Percentiles rank a stretch among this genome's conserved stretches.
These are phyloP conservation scores for Dolichotis patagonum DNA, from an alignment of 2,113 vertebrate species.

Conservation along the genomic window DNA sequence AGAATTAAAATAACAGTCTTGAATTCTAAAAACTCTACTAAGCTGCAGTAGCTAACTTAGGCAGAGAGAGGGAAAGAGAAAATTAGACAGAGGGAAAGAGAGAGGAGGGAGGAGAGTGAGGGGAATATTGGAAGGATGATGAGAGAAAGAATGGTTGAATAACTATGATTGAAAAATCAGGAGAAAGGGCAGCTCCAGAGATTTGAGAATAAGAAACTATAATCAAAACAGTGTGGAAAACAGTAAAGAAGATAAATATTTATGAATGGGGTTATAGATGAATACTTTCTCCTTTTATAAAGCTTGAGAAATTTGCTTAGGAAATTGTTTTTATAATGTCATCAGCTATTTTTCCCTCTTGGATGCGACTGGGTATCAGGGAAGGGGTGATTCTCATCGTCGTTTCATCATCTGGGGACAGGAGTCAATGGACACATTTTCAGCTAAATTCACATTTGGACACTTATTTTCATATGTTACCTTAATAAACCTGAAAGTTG, in stretches of 20 bases:
- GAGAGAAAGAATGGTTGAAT: neutral
- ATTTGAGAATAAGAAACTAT: neutral
- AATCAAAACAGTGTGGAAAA: neutral
- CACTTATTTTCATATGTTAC: neutral
- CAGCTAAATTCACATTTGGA: neutral
- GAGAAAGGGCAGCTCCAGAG: neutral
- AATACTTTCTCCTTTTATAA: conserved; percentile 5
- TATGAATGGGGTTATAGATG: neutral
- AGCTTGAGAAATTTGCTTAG: neutral
- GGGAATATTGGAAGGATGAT: neutral
- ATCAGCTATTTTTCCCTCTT: neutral
- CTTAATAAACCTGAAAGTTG: conserved; percentile 27
- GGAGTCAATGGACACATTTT: neutral
- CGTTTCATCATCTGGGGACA: conserved; percentile 15
- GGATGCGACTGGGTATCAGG: neutral
- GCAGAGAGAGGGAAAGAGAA: neutral
- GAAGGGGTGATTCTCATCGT: neutral
- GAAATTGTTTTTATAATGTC: neutral
- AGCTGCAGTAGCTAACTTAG: neutral
- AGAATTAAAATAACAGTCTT: neutral
- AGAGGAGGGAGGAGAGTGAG: too few relatives aligned
- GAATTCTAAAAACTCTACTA: neutral
- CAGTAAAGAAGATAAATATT: neutral
- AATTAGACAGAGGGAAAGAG: neutral
- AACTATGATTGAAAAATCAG: neutral